These are phyloP conservation scores for Micromussa lordhowensis DNA, from an alignment of 92 coral and sea anemone species.

Conservation along the genomic window DNA sequence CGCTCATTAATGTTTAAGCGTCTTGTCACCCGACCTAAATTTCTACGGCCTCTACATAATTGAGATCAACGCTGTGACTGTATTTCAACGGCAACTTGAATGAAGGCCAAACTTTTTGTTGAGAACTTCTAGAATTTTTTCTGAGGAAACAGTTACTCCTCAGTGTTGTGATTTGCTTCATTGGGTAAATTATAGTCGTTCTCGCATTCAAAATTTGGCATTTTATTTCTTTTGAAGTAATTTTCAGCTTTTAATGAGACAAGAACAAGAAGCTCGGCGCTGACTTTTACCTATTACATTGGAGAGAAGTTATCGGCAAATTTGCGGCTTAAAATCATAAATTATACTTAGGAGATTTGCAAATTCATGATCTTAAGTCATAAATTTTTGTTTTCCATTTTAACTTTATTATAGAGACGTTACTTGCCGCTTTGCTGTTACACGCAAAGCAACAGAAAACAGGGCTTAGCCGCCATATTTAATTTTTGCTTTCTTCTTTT, in stretches of 20 bases:
- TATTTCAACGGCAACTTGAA: neutral
- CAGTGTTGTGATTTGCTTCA: neutral
- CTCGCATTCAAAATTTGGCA: neutral
- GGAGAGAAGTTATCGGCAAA: neutral
- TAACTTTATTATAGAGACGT: neutral
- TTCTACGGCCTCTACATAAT: conserved; percentile 4
- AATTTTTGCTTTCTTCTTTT: neutral
- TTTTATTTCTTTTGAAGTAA: neutral
- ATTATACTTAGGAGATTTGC: neutral
- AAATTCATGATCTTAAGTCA: conserved; percentile 21
- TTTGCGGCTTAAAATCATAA: neutral
- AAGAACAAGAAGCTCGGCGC: neutral
- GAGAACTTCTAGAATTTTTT: neutral
- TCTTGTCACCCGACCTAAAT: conserved; percentile 5
- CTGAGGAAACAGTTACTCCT: neutral
- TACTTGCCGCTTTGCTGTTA: neutral
- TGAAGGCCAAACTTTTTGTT: neutral
- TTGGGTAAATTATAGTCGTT: neutral
- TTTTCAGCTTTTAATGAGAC: neutral
- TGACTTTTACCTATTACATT: neutral
- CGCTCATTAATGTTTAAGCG: conserved; percentile 43
- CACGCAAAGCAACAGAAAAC: neutral
- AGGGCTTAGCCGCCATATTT: conserved; percentile 8
- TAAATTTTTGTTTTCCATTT: neutral
- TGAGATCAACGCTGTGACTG: neutral